Conservation (phyloP, 1,140 invertebrate genomes). For the Lineus longissimus region DNA sequence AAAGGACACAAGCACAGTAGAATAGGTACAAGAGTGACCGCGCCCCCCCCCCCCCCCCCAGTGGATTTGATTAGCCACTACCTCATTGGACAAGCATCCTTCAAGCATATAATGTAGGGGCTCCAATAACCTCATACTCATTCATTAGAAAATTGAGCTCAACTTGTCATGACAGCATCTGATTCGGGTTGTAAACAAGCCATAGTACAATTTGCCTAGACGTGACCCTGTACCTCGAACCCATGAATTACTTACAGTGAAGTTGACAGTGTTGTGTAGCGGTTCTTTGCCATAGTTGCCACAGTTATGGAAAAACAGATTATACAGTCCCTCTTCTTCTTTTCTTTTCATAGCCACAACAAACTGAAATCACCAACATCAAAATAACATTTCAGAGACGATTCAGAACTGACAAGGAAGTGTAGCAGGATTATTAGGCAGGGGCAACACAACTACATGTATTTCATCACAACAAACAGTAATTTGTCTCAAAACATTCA, state of each 20-base stretch:
- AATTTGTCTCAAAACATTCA: neutral
- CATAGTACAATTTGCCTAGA: too few species aligned
- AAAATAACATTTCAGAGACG: neutral
- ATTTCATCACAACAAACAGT: neutral
- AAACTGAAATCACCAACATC: slow-evolving; percentile 63
- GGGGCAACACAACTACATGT: neutral
- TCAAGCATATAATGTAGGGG: too few species aligned
- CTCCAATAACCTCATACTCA: too few species aligned
- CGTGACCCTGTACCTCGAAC: too few species aligned
- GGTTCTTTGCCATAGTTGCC: slow-evolving; percentile 63
- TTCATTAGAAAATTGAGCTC: too few species aligned
- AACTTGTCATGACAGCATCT: too few species aligned
- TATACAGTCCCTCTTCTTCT: slow-evolving; percentile 88
- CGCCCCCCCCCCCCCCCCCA: too few species aligned
- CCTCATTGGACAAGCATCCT: too few species aligned
- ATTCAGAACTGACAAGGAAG: neutral
- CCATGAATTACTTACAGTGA: slow-evolving; percentile 66
- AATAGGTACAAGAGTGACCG: too few species aligned
- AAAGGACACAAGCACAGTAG: too few species aligned
- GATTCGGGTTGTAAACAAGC: too few species aligned
- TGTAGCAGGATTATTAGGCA: neutral
- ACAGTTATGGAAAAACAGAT: slow-evolving; percentile 94
- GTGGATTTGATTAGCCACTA: too few species aligned
- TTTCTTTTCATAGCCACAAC: slow-evolving; percentile 72
- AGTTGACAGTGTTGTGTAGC: slow-evolving; percentile 58